Conservation (phyloP, 2,888 invertebrate genomes). For the Andrena bucephala region DNA sequence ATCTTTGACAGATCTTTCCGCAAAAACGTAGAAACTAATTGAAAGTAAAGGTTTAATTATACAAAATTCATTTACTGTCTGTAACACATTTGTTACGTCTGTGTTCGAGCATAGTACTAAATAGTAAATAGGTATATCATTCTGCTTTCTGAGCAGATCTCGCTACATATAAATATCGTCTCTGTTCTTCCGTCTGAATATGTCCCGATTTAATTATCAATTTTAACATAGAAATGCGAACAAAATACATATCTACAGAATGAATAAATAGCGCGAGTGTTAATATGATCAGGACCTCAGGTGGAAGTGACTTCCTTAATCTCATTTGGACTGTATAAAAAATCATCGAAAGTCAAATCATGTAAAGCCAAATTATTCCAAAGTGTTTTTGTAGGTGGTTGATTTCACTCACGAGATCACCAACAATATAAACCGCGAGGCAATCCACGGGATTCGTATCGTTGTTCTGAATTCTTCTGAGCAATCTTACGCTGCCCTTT, state of each 20-base stretch:
- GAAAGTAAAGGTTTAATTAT: too few relatives aligned
- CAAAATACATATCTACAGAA: not conserved
- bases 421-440: not conserved
- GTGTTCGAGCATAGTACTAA: too few relatives aligned
- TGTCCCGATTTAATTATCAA: too few relatives aligned
- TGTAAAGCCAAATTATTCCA: not conserved
- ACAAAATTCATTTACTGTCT: too few relatives aligned
- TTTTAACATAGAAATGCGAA: not conserved
- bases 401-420: not conserved
- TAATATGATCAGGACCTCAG: not conserved
- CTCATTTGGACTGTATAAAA: not conserved
- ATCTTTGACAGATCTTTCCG: too few relatives aligned
- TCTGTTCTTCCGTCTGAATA: too few relatives aligned
- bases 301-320: not conserved
- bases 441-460: conserved; percentile 3
- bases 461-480: conserved; percentile 7
- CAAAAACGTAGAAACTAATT: too few relatives aligned
- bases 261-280: too few relatives aligned
- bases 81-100: too few relatives aligned
- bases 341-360: not conserved
- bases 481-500: conserved; percentile 14
- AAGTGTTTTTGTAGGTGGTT: not conserved
- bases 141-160: too few relatives aligned
- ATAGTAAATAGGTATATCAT: too few relatives aligned
- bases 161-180: too few relatives aligned